Base-by-base conservation (phyloP, 2,797 vertebrate species). In the Champsocephalus esox region DNA sequence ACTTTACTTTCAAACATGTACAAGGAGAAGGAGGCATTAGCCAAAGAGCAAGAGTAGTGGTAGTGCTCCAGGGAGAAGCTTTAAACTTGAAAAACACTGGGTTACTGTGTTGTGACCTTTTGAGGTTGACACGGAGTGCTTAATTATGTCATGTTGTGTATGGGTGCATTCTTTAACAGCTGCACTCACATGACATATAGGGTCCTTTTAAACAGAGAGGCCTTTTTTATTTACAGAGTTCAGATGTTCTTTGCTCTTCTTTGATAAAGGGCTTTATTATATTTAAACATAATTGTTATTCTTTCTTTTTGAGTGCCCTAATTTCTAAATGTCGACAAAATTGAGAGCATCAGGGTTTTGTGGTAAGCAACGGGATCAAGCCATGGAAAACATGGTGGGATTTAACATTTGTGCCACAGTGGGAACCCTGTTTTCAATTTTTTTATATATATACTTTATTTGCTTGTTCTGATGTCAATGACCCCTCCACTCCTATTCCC, bases 331-430 rank as follows among this genome's bases (percentile, higher is more conserved):
- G 34, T 38, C 19, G n/a, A 41, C 55, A 28, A 1, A 9, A 17
- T 54, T 24, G 54, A 41, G 32, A 21, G 54, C 49, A 55, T 52
- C 43, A 41, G 9, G 46, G 46, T 38, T 9, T 21, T 68, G 32
- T 8, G 43, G 16, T 38, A 38, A 45, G 17, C 5, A 0, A 6
- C 50, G 14, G 14, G 34, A 48, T 77, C n/a, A 61, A 2, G 1
- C 12, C 44, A 52, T 48, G 62, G 34, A 78, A 70, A 52, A 82
- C 24, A 41, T 49, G 41, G 59, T 57, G 63, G 64, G 59, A 77
- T 69, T 78, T 62, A 48, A 66, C 69, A 73, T 75, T 70, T 2
- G 0, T 60, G 32, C 24, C 80, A n/a, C 77, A 77, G 73, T 62
- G 9, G 59, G 73, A 64, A 44, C 34, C 48, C 44, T 56, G 17